These are phyloP conservation scores for Parnassius orleans DNA, from an alignment of 2,888 invertebrate genomes.

Conservation along the genomic window DNA sequence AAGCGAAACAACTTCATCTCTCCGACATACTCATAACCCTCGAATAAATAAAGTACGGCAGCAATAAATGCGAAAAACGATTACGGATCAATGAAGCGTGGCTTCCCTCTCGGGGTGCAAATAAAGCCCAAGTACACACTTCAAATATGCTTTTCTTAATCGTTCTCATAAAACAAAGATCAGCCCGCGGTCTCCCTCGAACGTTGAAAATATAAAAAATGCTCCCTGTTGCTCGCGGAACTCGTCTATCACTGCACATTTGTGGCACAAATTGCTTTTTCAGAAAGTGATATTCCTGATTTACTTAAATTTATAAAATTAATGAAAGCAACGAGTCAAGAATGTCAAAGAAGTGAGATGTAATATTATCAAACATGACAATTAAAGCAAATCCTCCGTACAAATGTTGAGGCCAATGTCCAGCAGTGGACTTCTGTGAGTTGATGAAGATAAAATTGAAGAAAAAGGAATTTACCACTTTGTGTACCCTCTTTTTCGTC, in stretches of 20 bases:
- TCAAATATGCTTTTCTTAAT: conserved; percentile 82
- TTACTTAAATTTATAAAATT: neutral
- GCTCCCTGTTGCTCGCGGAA: conserved; percentile 71
- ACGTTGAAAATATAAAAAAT: conserved; percentile 59
- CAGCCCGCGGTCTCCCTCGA: conserved; percentile 70
- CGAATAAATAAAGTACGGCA: conserved; percentile 52
- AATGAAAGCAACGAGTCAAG: too few species aligned
- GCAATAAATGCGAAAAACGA: conserved; percentile 78
- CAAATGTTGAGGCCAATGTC: too few species aligned
- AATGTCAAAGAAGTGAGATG: too few species aligned
- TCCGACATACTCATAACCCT: conserved; percentile 62
- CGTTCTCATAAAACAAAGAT: conserved; percentile 82
- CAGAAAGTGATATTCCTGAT: neutral
- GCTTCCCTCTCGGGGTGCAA: conserved; percentile 74
- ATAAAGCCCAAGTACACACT: conserved; percentile 79
- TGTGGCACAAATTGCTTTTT: conserved; percentile 63
- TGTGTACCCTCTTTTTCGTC: too few species aligned
- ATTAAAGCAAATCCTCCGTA: too few species aligned
- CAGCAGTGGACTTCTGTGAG: too few species aligned
- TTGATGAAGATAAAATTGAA: too few species aligned
- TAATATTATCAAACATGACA: too few species aligned
- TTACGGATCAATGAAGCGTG: conserved; percentile 79
- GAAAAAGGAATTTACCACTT: too few species aligned
- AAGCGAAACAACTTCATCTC: conserved; percentile 47
- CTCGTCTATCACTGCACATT: conserved; percentile 63